Evolutionary conservation across 1,140 invertebrate species (phyloP), one percentile per base, ranked within the genome.

Genomic region (Pachyrhynchus sulphureomaculatus): DNA sequence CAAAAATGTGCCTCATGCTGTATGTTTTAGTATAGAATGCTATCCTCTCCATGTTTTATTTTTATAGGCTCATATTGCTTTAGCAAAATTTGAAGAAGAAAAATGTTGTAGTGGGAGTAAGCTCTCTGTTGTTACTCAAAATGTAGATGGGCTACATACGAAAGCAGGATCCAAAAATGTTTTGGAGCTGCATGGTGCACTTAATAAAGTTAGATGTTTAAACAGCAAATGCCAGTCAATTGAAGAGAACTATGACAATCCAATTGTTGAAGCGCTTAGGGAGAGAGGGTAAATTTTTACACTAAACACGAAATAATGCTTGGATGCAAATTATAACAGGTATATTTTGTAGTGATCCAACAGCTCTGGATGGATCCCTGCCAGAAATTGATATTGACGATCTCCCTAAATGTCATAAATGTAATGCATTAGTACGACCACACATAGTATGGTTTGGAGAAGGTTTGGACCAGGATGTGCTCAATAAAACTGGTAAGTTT

Each of bases 401-500:
- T 23, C 74, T 95, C 51, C 92, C 92, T 15, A 81, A 83, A 69
- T 95, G 92, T 75, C 79, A 80, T 56, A 80, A 84, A 71, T 95
- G 93, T 76, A 77, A 76, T 36, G 88, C 87, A 17, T 76, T 95
- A n/a, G 74, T 93, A 6, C 78, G 93, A 51, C 92, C 92, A 2
- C 82, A 92, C 75, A 91, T 95, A 62, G 88, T 95, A 10, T 95
- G 93, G 93, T 95, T 95, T 82, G 91, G 91, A 4, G 93, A 96
- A 83, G 81, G 78, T 70, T 79, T 95, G 45, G 82, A 93, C 62
- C 57, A 77, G 17, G 70, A 81, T 52, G 80, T 92, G 26, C 69
- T 94, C 10, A 64, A 82, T 1, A 78, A 80, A 76, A 84, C 88
- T 64, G 78, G 88, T 88, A 76, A 71, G 75, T 52, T 54, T 42